These are phyloP conservation scores for Morpho deidamia DNA, from an alignment of 2,888 invertebrate genomes.

Conservation along the genomic window DNA sequence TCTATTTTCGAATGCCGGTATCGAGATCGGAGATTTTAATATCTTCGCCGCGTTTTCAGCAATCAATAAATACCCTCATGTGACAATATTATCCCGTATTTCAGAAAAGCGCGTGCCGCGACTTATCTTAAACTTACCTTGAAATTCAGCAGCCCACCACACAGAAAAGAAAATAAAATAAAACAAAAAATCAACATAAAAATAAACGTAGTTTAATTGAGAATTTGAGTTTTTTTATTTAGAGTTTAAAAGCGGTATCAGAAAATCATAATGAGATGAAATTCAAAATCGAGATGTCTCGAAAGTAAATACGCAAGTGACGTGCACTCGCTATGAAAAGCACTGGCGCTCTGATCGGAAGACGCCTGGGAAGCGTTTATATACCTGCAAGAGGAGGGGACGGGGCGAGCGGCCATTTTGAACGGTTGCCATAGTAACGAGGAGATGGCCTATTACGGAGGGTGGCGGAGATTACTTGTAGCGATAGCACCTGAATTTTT, in stretches of 20 bases:
- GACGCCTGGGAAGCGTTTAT: conserved; percentile 51
- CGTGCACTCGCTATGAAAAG: conserved; percentile 40
- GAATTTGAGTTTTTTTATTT: neutral
- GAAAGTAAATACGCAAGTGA: conserved; percentile 40
- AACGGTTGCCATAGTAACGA: conserved; percentile 61
- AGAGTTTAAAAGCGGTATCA: conserved; percentile 15
- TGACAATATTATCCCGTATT: conserved; percentile 23
- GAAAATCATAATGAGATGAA: conserved; percentile 25
- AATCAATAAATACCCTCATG: conserved; percentile 41
- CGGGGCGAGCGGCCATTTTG: conserved; percentile 68
- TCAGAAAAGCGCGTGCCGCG: conserved; percentile 5
- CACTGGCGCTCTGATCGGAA: conserved; percentile 65
- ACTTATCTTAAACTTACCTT: conserved; percentile 46
- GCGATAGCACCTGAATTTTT: conserved; percentile 42
- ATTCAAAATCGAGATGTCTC: conserved; percentile 40
- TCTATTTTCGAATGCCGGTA: conserved; percentile 22
- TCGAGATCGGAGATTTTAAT: conserved; percentile 41
- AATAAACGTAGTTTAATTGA: conserved; percentile 6
- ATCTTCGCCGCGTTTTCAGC: conserved; percentile 40
- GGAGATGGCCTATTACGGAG: conserved; percentile 78
- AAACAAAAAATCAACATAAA: conserved; percentile 30
- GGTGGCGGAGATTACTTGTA: conserved; percentile 75
- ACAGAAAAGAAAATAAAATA: conserved; percentile 39
- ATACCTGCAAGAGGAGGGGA: conserved; percentile 51
- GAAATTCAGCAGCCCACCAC: conserved; percentile 34